These are phyloP conservation scores for Drosophila kanekoi DNA, from an alignment of 2,888 invertebrate genomes.

Conservation along the genomic window DNA sequence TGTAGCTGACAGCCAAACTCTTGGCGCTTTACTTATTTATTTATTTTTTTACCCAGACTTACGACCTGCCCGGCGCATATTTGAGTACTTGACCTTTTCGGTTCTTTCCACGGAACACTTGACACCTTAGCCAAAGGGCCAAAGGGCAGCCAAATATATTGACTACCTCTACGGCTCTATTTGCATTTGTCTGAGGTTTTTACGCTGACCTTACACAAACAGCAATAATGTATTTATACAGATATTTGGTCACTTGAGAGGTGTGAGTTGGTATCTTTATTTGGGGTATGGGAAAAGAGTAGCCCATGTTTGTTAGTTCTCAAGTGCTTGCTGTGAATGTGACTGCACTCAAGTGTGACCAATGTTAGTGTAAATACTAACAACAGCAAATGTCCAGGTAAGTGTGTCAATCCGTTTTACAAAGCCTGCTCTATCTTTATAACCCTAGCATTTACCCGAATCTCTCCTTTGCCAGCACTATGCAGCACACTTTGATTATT, in stretches of 20 bases:
- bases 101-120: slow-evolving; percentile 62
- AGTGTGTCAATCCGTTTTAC: neutral
- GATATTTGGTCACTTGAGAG: slow-evolving; percentile 23
- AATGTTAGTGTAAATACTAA: slow-evolving; percentile 3
- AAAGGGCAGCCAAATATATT: slow-evolving; percentile 39
- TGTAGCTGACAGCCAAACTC: slow-evolving; percentile 3
- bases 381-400: neutral
- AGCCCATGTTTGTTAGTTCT: slow-evolving; percentile 22
- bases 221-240: slow-evolving; percentile 37
- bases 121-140: slow-evolving; percentile 42
- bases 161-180: slow-evolving; percentile 57
- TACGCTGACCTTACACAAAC: slow-evolving; percentile 59
- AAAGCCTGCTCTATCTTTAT: neutral
- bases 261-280: slow-evolving; percentile 45
- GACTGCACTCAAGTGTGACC: slow-evolving; percentile 25
- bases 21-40: slow-evolving; percentile 15
- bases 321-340: slow-evolving; percentile 26
- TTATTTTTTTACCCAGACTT: slow-evolving; percentile 17
- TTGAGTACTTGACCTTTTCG: slow-evolving; percentile 55
- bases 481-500: neutral
- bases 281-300: slow-evolving; percentile 15
- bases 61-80: neutral
- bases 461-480: neutral
- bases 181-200: slow-evolving; percentile 53
- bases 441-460: no score